A percentile compares a stretch with the other conserved stretches of the same genome.
Conservation (phyloP, 2,797 vertebrate species). For the Anisognathus igniventris region DNA sequence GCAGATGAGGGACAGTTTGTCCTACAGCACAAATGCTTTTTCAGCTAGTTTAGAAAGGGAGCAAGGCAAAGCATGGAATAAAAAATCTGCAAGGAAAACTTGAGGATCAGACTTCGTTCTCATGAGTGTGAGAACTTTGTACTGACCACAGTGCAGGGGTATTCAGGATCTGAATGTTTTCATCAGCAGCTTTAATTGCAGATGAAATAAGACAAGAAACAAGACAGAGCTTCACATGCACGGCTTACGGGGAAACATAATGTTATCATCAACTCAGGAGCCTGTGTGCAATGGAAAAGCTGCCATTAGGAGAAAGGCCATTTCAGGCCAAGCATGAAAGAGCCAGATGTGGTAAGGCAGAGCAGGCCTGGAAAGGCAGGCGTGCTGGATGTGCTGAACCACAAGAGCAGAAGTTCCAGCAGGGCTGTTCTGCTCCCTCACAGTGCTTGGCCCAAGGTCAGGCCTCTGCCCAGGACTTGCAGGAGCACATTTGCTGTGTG, state of each 20-base stretch:
- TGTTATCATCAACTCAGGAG: neutral
- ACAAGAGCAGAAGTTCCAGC: neutral
- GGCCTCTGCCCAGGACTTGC: neutral
- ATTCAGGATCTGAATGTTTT: neutral
- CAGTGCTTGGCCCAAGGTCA: fast-evolving
- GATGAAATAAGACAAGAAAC: neutral
- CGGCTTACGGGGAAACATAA: neutral
- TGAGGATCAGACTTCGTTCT: neutral
- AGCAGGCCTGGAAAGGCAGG: neutral
- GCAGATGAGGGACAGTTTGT: neutral
- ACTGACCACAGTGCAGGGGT: neutral
- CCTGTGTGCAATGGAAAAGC: neutral
- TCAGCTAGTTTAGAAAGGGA: neutral
- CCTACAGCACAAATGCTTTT: neutral
- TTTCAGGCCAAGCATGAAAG: slow-evolving; percentile 9
- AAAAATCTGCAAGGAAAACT: neutral
- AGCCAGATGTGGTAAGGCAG: neutral
- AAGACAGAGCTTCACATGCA: neutral
- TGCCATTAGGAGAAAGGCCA: neutral
- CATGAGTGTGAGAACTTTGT: neutral
- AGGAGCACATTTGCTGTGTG: neutral
- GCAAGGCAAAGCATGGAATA: neutral
- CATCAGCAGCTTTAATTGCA: neutral
- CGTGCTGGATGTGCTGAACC: neutral
- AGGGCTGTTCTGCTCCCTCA: neutral